Percentiles rank a stretch among this genome's conserved stretches.
Conservation (phyloP, 1,140 invertebrate species). For the Calliopsis andreniformis region DNA sequence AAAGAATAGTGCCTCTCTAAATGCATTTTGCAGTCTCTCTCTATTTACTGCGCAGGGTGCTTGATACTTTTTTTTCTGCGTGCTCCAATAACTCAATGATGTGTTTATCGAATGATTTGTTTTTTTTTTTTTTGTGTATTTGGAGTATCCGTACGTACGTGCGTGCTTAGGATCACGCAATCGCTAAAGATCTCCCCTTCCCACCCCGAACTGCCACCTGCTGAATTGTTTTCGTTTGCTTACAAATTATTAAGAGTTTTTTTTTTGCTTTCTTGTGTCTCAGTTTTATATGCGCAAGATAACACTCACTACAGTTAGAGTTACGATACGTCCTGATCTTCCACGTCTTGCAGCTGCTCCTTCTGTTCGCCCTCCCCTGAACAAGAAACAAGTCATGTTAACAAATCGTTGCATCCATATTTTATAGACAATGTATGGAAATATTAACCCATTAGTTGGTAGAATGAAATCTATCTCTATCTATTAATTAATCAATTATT, state of each 20-base stretch:
- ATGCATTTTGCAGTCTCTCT: conserved; percentile 78
- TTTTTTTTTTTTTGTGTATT: conserved; percentile 68
- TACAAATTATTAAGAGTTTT: conserved; percentile 81
- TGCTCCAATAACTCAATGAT: conserved; percentile 42
- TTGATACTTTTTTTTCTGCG: conserved; percentile 58
- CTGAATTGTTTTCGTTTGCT: conserved; percentile 80
- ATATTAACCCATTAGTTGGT: background rate
- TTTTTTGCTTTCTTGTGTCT: conserved; percentile 78
- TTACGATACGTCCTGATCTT: conserved; percentile 97
- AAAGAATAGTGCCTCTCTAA: conserved; percentile 70
- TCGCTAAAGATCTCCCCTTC: conserved; percentile 75
- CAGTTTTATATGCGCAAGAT: conserved; percentile 79
- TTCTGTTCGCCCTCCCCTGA: conserved; percentile 93
- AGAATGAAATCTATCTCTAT: too few relatives aligned
- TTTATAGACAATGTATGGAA: conserved; percentile 5
- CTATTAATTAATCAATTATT: too few relatives aligned
- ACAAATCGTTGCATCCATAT: background rate
- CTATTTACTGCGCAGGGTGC: conserved; percentile 64
- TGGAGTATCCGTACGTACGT: conserved; percentile 74
- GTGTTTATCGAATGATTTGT: conserved; percentile 53
- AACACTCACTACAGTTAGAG: conserved; percentile 82
- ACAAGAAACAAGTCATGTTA: conserved; percentile 41
- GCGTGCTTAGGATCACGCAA: conserved; percentile 76
- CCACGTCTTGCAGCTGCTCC: conserved; percentile 93
- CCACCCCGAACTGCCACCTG: conserved; percentile 73